These are phyloP conservation scores for Petrosia ficiformis DNA, from an alignment of 37 sponge, comb jelly and placozoan genomes.

Conservation along the genomic window DNA sequence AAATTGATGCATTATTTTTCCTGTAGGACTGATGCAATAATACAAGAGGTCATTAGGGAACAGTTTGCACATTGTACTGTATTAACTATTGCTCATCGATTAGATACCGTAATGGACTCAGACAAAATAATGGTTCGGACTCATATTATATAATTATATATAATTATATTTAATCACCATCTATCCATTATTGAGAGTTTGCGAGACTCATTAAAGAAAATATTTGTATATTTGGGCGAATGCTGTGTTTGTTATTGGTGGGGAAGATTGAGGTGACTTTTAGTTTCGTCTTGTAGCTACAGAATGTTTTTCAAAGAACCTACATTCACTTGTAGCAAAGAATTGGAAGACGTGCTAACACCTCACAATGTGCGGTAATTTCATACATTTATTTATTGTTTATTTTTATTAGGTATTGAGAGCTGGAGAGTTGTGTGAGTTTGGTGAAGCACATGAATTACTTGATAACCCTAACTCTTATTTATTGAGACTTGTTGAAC, in stretches of 20 bases:
- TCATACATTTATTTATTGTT: background rate
- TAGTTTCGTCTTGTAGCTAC: too few species aligned
- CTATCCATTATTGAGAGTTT: background rate
- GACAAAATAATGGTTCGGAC: slow-evolving; percentile 77
- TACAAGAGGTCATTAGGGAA: slow-evolving; percentile 73
- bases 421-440: slow-evolving; percentile 44
- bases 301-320: too few species aligned
- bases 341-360: too few species aligned
- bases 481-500: slow-evolving; percentile 47
- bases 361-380: too few species aligned
- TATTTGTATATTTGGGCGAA: background rate
- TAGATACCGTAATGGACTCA: slow-evolving; percentile 94
- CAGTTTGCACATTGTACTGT: slow-evolving; percentile 81
- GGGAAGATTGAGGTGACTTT: too few species aligned
- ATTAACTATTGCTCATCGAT: slow-evolving; percentile 88
- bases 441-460: slow-evolving; percentile 39
- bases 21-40: slow-evolving; percentile 82
- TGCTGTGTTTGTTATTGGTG: too few species aligned
- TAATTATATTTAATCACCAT: background rate
- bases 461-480: slow-evolving; percentile 32
- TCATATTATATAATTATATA: background rate
- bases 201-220: background rate
- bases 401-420: slow-evolving; percentile 36
- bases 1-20: background rate
- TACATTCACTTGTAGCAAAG: too few species aligned